Base-by-base conservation (phyloP, 1,140 invertebrate genomes). In the Heliconius congener region DNA sequence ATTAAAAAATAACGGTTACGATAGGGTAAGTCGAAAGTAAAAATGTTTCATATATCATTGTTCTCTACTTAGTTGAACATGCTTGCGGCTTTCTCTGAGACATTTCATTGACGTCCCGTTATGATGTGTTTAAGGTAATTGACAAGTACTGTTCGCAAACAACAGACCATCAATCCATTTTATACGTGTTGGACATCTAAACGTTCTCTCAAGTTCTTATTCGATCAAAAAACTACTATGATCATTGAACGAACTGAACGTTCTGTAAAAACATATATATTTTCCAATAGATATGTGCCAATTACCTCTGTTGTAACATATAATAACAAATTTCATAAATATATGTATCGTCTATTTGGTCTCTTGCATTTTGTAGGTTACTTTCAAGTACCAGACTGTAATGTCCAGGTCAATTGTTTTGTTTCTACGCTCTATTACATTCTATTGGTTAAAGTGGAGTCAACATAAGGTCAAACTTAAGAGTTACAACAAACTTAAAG, bases 401-500 rank as follows among this genome's bases (percentile, higher is more conserved):
- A 76, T 66, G 27, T 76, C 42, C 9, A 66, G 74, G 19, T 30
- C 16, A 52, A 66, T 30, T 30, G 34, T 19, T 60, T 76, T 37
- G 57, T 42, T 66, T 76, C 19, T 60, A 46, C 74, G 27, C 50
- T 57, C 37, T 60, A 82, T 81, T 83, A 84, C 84, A 83, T 85
- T 76, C 85, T 86, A 88, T 89, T 90, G 82, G 90, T 86, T 85
- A 83, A 87, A 82, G 27, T 78, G 70, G 66, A 71, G 66, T 79
- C 78, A 46, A 76, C 46, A 34, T 19, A 46, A 30, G 81, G 78
- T 78, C 74, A 79, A 82, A 73, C n/a, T 71, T 57, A 72, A 71
- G 76, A 75, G 57, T 81, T 75, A 74, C 76, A 60, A 27, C 23
- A 60, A 60, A 23, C 3, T 3, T 60, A 8, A 23, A 57, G 0